Conservation (phyloP, 1,140 invertebrate species). For the Anthonomus grandis region DNA sequence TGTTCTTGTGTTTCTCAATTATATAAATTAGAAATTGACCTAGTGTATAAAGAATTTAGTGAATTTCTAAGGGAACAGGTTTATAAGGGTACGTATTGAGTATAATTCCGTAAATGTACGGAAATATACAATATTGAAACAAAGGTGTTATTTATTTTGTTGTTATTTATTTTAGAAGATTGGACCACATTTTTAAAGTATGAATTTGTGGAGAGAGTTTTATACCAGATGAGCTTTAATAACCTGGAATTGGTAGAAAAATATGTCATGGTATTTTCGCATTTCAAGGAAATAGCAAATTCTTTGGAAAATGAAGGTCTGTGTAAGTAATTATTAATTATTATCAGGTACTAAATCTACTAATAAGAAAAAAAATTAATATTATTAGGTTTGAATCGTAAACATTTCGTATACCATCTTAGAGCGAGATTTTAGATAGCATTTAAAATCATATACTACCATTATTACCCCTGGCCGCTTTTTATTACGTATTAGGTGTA, state of each 20-base stretch:
- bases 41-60: slow-evolving; percentile 27
- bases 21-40: slow-evolving; percentile 32
- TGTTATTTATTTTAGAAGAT: slow-evolving; percentile 13
- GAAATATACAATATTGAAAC: background rate
- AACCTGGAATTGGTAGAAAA: slow-evolving; percentile 33
- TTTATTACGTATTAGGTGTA: background rate
- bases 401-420: background rate
- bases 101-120: too few relatives aligned
- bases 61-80: slow-evolving; percentile 8
- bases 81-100: too few relatives aligned
- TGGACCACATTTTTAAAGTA: slow-evolving; percentile 24
- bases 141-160: background rate
- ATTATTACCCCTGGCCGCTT: background rate
- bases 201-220: slow-evolving; percentile 23
- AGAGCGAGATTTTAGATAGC: background rate
- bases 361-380: background rate
- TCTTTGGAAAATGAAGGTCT: slow-evolving; percentile 10
- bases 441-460: background rate
- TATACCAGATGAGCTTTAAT: slow-evolving; percentile 31
- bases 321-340: too few relatives aligned
- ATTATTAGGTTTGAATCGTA: background rate
- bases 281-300: slow-evolving; percentile 31
- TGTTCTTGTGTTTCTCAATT: slow-evolving; percentile 29
- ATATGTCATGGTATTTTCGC: slow-evolving; percentile 29
- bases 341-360: too few relatives aligned